These are phyloP conservation scores for Mormoops blainvillei DNA, from an alignment of 2,113 vertebrate species.

Conservation along the genomic window DNA sequence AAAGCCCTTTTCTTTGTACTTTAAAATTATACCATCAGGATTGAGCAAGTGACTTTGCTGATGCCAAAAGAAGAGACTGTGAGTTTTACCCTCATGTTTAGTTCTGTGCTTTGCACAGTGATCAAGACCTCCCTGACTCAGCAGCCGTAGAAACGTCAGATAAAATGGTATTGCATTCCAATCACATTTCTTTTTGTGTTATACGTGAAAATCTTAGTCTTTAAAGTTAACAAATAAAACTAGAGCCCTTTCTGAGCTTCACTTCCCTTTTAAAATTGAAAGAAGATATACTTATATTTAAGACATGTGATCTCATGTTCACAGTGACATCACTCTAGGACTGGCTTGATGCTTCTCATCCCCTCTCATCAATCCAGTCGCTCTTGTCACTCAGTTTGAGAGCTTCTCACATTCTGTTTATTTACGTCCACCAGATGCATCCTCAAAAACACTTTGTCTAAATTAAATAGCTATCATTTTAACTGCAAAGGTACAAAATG, in stretches of 20 bases:
- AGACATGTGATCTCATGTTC: not conserved
- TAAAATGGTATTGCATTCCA: not conserved
- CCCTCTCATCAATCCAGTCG: not conserved
- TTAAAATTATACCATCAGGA: not conserved
- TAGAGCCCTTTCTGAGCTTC: not conserved
- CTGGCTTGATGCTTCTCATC: not conserved
- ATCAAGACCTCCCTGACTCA: not conserved
- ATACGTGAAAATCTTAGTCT: not conserved
- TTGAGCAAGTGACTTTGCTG: not conserved
- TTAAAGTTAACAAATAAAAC: slow-evolving; percentile 34
- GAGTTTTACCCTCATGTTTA: not conserved
- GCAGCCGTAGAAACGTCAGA: not conserved
- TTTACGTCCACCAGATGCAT: not conserved
- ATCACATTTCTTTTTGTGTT: not conserved
- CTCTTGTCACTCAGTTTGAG: not conserved
- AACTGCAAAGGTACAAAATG: not conserved
- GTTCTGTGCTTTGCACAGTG: not conserved
- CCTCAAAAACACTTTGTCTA: not conserved
- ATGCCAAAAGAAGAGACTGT: not conserved
- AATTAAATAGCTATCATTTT: not conserved
- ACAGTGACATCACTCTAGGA: not conserved
- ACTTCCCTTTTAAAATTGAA: slow-evolving; percentile 17
- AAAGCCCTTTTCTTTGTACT: not conserved
- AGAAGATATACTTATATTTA: not conserved
- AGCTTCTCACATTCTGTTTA: not conserved